phyloP scores from a whole-genome alignment of 2,888 invertebrate genomes.

The Drosophila heteroneura region DNA sequence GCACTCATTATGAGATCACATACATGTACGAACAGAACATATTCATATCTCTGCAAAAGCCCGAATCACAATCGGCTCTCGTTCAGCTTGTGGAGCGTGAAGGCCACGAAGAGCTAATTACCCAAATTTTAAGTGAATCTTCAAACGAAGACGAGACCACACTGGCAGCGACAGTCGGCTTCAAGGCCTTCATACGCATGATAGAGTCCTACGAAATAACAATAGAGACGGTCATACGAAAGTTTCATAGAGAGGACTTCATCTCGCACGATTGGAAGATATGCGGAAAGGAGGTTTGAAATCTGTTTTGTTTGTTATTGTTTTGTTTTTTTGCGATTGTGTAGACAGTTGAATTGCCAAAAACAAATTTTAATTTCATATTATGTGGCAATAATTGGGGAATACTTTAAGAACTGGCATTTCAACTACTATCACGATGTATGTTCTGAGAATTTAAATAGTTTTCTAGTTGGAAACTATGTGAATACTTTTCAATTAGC shows the following conservation, averaged over 20 bases:
- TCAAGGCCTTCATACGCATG: conserved; percentile 94
- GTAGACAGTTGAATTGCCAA: conserved; percentile 55
- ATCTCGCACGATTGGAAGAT: conserved; percentile 92
- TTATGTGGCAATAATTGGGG: conserved; percentile 20
- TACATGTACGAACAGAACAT: conserved; percentile 91
- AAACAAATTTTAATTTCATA: not conserved
- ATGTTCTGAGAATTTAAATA: conserved; percentile 6
- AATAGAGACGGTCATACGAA: conserved; percentile 93
- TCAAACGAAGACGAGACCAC: conserved; percentile 91
- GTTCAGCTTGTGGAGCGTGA: conserved; percentile 94
- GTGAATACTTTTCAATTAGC: conserved; percentile 16
- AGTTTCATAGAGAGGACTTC: conserved; percentile 94
- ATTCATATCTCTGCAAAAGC: conserved; percentile 92
- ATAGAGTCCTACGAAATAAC: conserved; percentile 92
- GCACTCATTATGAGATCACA: conserved; percentile 91
- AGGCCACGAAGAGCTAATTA: conserved; percentile 92
- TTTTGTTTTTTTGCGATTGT: conserved; percentile 32
- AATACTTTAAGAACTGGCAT: conserved; percentile 39
- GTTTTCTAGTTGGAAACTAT: conserved; percentile 7
- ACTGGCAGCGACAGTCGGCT: conserved; percentile 92
- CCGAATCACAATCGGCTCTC: conserved; percentile 93
- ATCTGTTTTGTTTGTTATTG: conserved; percentile 57
- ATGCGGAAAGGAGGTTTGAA: conserved; percentile 85
- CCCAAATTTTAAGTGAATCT: conserved; percentile 93
- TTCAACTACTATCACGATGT: conserved; percentile 47